Evolutionary conservation across 2,888 invertebrate genomes (phyloP), one percentile per base, ranked within the genome.

Genomic region (Mayetiola destructor): DNA sequence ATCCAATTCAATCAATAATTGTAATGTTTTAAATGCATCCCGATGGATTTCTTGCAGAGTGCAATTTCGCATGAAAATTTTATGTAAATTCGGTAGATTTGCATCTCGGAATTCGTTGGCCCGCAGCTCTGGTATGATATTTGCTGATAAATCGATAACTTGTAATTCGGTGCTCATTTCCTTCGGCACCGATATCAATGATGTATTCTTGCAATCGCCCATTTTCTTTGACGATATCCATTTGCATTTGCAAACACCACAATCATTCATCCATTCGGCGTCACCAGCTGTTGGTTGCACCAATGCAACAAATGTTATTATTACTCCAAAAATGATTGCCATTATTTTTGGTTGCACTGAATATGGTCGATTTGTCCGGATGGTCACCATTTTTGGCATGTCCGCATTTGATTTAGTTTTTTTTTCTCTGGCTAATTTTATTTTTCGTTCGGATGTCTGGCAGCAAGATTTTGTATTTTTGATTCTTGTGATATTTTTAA

Each of bases 181-280:
- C 60, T 74, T 75, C 0, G 92, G 92, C 61, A 93, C 81, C 30
- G 79, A 74, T 53, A 75, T 77, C 32, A 88, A 75, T n/a, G 77
- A 75, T 37, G 78, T 76, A 57, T 77, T 75, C 35, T 79, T 79
- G 69, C 93, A 93, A 63, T 88, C 85, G 1, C 89, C 91, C 21
- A 82, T 82, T 68, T 85, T 88, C 69, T 84, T 88, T 6, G 91
- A 90, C 59, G 83, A 82, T 29, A 81, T 81, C 91, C 92, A 92
- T 61, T 84, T 82, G 69, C 92, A 92, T 66, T 82, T 81, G 74
- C 92, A 92, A 35, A 61, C 61, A 56, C 68, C 64, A 61, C 72
- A 73, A 55, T 64, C 67, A 58, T 69, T 67, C 63, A 68, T 64
- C 69, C 70, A 72, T 58, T 72, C 70, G 8, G 66, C 63, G 48